phyloP scores from a whole-genome alignment of 2,797 vertebrate species.

The Varecia variegata region DNA sequence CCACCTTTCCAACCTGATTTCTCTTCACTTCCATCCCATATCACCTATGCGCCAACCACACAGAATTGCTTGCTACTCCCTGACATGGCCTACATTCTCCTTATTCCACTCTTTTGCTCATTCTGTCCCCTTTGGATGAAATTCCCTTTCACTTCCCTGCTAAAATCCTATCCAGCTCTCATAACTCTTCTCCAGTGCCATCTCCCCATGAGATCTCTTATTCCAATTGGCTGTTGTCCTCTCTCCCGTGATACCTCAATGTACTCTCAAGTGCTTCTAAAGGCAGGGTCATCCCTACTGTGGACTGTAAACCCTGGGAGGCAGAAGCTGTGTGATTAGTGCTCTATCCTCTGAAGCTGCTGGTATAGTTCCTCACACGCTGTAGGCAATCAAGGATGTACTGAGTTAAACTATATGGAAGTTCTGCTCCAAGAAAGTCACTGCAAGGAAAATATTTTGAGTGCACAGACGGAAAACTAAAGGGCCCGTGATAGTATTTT shows the following conservation, averaged over 20 bases:
- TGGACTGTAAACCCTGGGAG: neutral
- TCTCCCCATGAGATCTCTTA: neutral
- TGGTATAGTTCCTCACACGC: rapidly evolving
- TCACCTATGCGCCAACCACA: neutral
- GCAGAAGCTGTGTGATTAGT: neutral
- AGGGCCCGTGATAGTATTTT: neutral
- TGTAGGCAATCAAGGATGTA: neutral
- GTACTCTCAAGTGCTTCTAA: neutral
- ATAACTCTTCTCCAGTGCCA: neutral
- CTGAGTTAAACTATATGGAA: neutral
- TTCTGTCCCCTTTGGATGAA: neutral
- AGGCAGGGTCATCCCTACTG: neutral
- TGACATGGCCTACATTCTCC: neutral
- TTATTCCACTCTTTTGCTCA: neutral
- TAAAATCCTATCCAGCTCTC: neutral
- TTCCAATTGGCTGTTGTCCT: neutral
- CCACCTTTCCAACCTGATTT: neutral
- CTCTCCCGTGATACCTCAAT: neutral
- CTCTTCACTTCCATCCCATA: neutral
- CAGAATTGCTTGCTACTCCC: neutral
- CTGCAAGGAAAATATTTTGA: neutral
- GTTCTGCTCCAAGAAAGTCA: neutral
- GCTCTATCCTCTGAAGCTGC: neutral
- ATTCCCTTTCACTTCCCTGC: neutral
- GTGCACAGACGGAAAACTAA: neutral